Conservation (phyloP, 2,888 invertebrate genomes). For the Hyposoter dolosus region DNA sequence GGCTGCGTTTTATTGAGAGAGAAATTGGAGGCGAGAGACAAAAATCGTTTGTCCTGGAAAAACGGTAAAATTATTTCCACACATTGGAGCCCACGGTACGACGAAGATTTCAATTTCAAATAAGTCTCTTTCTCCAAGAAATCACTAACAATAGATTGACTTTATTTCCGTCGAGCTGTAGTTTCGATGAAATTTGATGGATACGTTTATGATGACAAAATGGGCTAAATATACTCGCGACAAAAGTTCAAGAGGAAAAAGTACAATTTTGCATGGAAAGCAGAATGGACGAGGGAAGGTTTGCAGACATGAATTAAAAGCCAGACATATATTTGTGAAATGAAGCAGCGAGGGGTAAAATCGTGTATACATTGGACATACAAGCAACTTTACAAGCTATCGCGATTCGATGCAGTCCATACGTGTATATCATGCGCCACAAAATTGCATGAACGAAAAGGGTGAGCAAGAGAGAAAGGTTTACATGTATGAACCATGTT, state of each 20-base stretch:
- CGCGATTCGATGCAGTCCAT: constrained; percentile 13
- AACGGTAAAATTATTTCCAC: constrained; percentile 67
- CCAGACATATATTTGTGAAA: constrained; percentile 8
- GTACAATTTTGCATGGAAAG: neutral
- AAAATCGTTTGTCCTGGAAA: constrained; percentile 65
- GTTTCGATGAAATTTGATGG: no score
- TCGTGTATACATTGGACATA: constrained; percentile 53
- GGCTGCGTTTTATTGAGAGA: constrained; percentile 55
- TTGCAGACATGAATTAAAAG: neutral
- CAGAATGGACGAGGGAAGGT: neutral
- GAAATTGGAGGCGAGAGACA: constrained; percentile 36
- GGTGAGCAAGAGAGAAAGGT: neutral
- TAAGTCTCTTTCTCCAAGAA: neutral
- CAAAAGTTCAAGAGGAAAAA: neutral
- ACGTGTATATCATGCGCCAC: neutral
- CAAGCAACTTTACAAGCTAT: constrained; percentile 49
- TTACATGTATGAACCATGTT: neutral
- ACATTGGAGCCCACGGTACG: constrained; percentile 5
- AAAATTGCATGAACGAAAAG: constrained; percentile 7
- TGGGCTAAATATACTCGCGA: neutral
- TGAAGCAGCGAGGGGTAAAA: constrained; percentile 28
- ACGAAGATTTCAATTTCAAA: constrained; percentile 10
- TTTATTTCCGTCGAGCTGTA: neutral
- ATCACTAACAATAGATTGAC: neutral
- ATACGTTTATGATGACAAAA: no score